phyloP scores from a whole-genome alignment of 2,797 vertebrate genomes.

The Clarias platycephalus region DNA sequence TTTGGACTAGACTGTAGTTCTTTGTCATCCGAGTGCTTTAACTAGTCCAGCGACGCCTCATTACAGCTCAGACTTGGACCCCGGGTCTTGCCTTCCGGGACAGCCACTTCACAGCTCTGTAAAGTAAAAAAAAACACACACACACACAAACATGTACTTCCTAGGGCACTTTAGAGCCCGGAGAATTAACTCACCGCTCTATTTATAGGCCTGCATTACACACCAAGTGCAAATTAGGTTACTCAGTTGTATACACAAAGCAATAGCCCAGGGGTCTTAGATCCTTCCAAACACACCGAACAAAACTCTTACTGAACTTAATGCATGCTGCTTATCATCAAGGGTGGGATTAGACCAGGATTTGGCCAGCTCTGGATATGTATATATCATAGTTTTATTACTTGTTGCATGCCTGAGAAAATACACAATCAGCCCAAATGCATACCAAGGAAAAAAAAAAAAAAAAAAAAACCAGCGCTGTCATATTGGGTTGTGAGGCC shows the following conservation, averaged over 20 bases:
- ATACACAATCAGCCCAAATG: conserved; percentile 46
- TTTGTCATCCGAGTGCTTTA: conserved; percentile 67
- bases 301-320: conserved; percentile 70
- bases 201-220: conserved; percentile 72
- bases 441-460: neutral
- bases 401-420: conserved; percentile 54
- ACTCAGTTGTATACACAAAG: conserved; percentile 68
- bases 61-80: conserved; percentile 61
- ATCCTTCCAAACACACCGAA: conserved; percentile 65
- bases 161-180: conserved; percentile 51
- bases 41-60: conserved; percentile 75
- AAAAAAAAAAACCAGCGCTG: conserved; percentile 49
- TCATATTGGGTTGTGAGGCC: conserved; percentile 54
- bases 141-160: conserved; percentile 42
- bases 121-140: conserved; percentile 16
- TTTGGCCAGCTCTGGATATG: conserved; percentile 68
- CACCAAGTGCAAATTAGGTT: conserved; percentile 77
- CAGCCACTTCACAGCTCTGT: conserved; percentile 60
- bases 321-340: conserved; percentile 68
- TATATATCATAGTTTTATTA: conserved; percentile 75
- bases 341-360: conserved; percentile 73
- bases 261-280: conserved; percentile 60
- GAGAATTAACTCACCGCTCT: conserved; percentile 55
- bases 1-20: conserved; percentile 36
- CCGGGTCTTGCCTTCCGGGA: conserved; percentile 57